Evolutionary conservation across 2,797 vertebrate species (phyloP).

Genomic region (Xyrichtys novacula): DNA sequence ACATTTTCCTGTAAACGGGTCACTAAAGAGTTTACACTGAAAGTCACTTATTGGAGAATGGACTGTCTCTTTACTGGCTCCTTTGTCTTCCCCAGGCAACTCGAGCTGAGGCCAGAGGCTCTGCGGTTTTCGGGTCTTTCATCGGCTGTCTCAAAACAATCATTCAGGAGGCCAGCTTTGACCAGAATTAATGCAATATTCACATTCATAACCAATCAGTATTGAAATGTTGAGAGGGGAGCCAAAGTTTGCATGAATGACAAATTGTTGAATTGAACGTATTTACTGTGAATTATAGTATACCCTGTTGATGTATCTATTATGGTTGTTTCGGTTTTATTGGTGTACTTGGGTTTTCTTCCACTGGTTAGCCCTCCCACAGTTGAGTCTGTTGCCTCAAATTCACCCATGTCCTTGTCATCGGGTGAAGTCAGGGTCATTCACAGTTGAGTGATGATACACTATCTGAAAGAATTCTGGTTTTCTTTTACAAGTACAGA

Average conservation of each 20-base stretch:
- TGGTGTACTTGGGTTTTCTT: conserved; percentile 56
- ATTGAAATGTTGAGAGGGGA: conserved; percentile 65
- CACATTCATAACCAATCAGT: conserved; percentile 80
- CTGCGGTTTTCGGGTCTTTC: conserved; percentile 82
- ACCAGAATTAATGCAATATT: conserved; percentile 82
- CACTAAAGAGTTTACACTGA: conserved; percentile 79
- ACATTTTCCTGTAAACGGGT: conserved; percentile 85
- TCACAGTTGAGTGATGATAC: conserved; percentile 34
- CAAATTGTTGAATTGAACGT: conserved; percentile 77
- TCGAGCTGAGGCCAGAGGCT: conserved; percentile 72
- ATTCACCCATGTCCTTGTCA: conserved; percentile 53
- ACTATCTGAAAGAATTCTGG: conserved; percentile 14
- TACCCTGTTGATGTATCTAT: conserved; percentile 74
- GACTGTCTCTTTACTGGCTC: conserved; percentile 82
- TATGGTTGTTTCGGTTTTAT: conserved; percentile 62
- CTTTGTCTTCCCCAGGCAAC: conserved; percentile 82
- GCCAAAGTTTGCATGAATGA: conserved; percentile 80
- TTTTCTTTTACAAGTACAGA: conserved; percentile 22
- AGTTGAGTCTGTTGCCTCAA: conserved; percentile 42
- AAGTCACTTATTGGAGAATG: conserved; percentile 78
- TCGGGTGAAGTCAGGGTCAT: conserved; percentile 55
- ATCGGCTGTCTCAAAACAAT: conserved; percentile 79
- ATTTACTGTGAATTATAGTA: conserved; percentile 73
- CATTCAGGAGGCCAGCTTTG: conserved; percentile 75
- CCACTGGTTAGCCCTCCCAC: conserved; percentile 66